phyloP scores from a whole-genome alignment of 2,888 invertebrate genomes.

The Syritta pipiens region DNA sequence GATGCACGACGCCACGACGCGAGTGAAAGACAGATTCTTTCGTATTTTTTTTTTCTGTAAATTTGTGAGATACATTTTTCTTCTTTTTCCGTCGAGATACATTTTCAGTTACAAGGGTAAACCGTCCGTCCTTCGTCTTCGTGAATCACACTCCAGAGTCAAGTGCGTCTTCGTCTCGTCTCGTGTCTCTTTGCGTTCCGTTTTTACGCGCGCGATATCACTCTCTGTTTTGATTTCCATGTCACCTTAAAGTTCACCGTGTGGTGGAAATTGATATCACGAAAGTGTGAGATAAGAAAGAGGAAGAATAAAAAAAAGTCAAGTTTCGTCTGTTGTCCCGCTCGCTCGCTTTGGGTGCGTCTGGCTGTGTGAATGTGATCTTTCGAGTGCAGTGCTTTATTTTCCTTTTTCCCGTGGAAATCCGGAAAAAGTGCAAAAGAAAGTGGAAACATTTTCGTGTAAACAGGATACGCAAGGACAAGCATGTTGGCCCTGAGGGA shows the following conservation, averaged over 20 bases:
- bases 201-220: slow-evolving; percentile 37
- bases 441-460: slow-evolving; percentile 5
- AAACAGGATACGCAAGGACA: slow-evolving; percentile 39
- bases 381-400: slow-evolving; percentile 11
- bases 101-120: slow-evolving; percentile 47
- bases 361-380: slow-evolving; percentile 11
- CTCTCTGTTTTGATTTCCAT: slow-evolving; percentile 58
- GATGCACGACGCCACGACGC: slow-evolving; percentile 35
- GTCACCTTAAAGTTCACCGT: slow-evolving; percentile 23
- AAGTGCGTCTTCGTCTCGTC: slow-evolving; percentile 34
- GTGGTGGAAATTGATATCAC: slow-evolving; percentile 41
- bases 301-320: not conserved
- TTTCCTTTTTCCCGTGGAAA: slow-evolving; percentile 6
- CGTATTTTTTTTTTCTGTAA: slow-evolving; percentile 14
- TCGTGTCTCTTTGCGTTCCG: slow-evolving; percentile 5
- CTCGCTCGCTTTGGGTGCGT: not conserved
- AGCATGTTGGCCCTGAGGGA: slow-evolving; percentile 57
- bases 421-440: slow-evolving; percentile 11
- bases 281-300: slow-evolving; percentile 49
- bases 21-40: slow-evolving; percentile 34
- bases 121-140: no score
- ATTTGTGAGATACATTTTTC: slow-evolving; percentile 12
- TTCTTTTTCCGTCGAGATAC: slow-evolving; percentile 13
- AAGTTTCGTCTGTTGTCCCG: not conserved
- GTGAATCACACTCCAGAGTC: slow-evolving; percentile 22